These are phyloP conservation scores for Toxotes chatareus DNA, from an alignment of 2,113 vertebrate species.

Conservation along the genomic window DNA sequence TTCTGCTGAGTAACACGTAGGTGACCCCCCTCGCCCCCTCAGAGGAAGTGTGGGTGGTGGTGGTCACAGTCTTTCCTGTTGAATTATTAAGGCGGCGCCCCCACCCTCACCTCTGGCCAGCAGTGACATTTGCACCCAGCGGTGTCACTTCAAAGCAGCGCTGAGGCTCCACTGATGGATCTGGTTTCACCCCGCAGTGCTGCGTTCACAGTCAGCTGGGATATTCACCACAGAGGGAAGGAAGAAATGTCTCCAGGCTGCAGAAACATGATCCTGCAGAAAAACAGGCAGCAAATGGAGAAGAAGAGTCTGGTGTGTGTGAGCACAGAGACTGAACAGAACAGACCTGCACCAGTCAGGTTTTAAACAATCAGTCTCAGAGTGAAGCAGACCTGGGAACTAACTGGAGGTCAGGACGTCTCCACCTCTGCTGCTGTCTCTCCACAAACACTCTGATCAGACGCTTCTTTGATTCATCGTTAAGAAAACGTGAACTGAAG, in stretches of 20 bases:
- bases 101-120: slow-evolving; percentile 14
- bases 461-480: too few relatives aligned
- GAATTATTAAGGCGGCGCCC: neutral
- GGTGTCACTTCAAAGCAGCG: neutral
- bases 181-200: neutral
- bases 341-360: too few relatives aligned
- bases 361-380: too few relatives aligned
- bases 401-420: too few relatives aligned
- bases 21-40: neutral
- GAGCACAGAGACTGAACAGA: too few relatives aligned
- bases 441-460: too few relatives aligned
- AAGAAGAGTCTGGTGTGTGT: too few relatives aligned
- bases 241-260: neutral
- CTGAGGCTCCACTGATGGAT: neutral
- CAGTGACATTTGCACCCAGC: slow-evolving; percentile 5
- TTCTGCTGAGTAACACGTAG: too few relatives aligned
- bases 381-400: too few relatives aligned
- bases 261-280: neutral
- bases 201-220: neutral
- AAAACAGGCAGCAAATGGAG: neutral
- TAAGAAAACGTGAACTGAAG: too few relatives aligned
- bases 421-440: too few relatives aligned
- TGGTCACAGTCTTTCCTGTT: neutral
- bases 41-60: neutral
- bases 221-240: neutral